Evolutionary conservation across 2,113 vertebrate species (phyloP), one percentile per base, ranked within the genome.

Genomic region (Tautogolabrus adspersus): DNA sequence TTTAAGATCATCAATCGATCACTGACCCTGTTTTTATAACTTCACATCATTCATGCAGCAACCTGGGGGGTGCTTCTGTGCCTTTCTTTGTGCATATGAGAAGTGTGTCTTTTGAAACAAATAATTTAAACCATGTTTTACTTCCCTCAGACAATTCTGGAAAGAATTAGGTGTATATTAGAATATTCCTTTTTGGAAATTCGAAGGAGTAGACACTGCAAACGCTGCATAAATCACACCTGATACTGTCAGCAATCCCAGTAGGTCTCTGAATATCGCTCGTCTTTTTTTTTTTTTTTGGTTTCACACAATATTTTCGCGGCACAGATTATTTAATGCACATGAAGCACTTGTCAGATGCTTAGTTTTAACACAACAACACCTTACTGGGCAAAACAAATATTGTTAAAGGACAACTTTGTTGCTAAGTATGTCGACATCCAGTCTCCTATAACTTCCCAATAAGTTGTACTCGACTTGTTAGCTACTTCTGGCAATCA

Each of bases 1-100:
- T 54, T 62, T n/a, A 63, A 18, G 34, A 56, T 55, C 26, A 60
- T 54, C 59, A 62, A 66, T 85, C 51, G 67, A 13, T 80, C 66
- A 21, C 3, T 6, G 38, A 64, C 21, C n/a, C 13, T 66, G 52
- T 63, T 59, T 47, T 54, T 47, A 62, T 46, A 55, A 34, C 40
- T 64, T 12, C 6, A 56, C 30, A 34, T 1, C 30, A 34, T 34
- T 34, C 30, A n/a, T 38, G 6, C 2, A 18, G 22, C 30, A 10
- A 19, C 5, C 6, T 34, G n/a, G 11, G 22, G n/a, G 30, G 5
- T 6, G 30, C 30, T 34, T 34, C 30, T 34, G 30, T 34, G 30
- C 6, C 30, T 34, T 34, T 34, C 30, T 34, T 34, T 34, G 30
- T 34, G 30, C 30, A 34, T 34, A 6, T 34, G 30, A 34, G 30